Base-by-base conservation (phyloP, 2,888 invertebrate species). In the Microchrysa polita region DNA sequence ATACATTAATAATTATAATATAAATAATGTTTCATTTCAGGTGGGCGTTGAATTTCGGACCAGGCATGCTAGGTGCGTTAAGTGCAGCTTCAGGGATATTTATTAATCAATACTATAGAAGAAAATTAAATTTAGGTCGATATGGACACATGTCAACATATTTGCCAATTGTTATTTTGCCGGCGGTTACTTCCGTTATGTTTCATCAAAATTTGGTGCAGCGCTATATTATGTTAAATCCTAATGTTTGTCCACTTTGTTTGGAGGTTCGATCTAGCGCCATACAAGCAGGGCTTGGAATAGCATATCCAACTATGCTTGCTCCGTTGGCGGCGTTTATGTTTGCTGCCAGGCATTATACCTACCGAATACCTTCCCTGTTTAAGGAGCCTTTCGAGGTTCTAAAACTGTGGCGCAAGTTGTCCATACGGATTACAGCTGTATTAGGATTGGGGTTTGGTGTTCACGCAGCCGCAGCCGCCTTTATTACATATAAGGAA, bases 361-460 rank as follows among this genome's bases (percentile, higher is more conserved):
- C 92, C 4, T 89, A 86, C 77, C 86, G 90, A 77, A 77, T 92
- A 22, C 93, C 93, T 2, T 86, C 88, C n/a, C 80, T 91, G n/a
- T 83, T 81, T 0, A 85, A 88, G 69, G 87, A 89, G 12, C 88
- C 88, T 0, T 84, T 82, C 78, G 88, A 87, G 72, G 83, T 89
- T 0, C 85, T 89, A 0, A 80, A 86, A 57, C 83, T 91, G 20
- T 80, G 89, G 78, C 80, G 79, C 5, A 88, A 87, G 79, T 79
- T 90, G 1, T 87, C 88, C 0, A 87, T 83, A 77, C 88, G 90
- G 0, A 86, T 90, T 27, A 80, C 83, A 2, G 87, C 86, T 1
- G 83, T 85, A 0, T 77, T 90, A 12, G 84, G 86, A 1, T 82
- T 83, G 0, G 80, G 90, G 53, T 79, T 88, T 5, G 78, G 86